Percentiles rank a stretch among this genome's conserved stretches.
These are phyloP conservation scores for Sanderia malayensis DNA, from an alignment of 30 jellyfish, hydroid and myxozoan species.

Conservation along the genomic window DNA sequence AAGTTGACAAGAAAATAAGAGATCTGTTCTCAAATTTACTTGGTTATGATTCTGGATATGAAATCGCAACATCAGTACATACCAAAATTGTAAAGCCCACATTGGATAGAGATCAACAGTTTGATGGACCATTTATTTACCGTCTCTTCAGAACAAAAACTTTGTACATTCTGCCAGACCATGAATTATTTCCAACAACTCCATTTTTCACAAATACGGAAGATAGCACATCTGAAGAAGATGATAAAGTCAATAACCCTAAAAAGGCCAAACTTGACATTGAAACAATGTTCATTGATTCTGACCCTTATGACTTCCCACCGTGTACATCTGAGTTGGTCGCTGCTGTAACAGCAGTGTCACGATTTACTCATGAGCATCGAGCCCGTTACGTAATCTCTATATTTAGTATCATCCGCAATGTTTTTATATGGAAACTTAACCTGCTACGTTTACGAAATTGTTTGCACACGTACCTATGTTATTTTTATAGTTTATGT, in stretches of 20 bases:
- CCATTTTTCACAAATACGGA: no score
- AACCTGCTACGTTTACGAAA: no score
- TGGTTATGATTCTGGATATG: constrained; percentile 13
- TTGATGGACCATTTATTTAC: constrained; percentile 10
- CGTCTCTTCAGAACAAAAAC: constrained; percentile 18
- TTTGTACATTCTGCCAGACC: constrained; percentile 23
- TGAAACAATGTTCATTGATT: no score
- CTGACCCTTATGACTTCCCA: constrained; percentile 16
- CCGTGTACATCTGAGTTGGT: constrained; percentile 1
- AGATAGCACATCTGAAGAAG: no score
- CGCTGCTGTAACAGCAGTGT: neutral
- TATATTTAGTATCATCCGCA: no score
- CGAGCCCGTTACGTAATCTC: no score
- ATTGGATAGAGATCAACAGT: constrained; percentile 10
- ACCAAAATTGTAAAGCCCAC: constrained; percentile 27
- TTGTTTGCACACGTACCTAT: no score
- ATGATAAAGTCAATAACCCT: no score
- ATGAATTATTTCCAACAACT: constrained; percentile 12
- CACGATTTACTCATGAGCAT: no score
- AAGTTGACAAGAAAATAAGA: neutral
- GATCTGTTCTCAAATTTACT: constrained; percentile 6
- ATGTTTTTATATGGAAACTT: no score
- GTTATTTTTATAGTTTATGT: no score
- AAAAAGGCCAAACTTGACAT: no score
- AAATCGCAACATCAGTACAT: constrained; percentile 14